Percentiles rank a stretch among this genome's conserved stretches.
Conservation (phyloP, 2,797 vertebrate genomes). For the Streptopelia turtur region DNA sequence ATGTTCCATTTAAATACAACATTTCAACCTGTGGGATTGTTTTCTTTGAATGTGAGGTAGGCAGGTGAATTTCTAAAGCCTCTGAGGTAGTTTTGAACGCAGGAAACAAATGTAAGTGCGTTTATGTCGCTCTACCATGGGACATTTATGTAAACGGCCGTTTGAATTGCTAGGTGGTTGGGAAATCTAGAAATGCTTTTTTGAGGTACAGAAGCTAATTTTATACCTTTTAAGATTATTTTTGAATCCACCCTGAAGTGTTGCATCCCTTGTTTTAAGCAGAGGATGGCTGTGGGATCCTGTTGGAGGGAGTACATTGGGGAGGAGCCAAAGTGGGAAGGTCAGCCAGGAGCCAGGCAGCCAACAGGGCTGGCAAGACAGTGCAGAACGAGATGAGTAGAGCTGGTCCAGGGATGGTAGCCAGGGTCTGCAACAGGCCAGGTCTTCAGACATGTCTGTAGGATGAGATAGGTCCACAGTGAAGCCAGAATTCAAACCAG, state of each 20-base stretch:
- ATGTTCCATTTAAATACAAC: not conserved
- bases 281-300: not conserved
- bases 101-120: not conserved
- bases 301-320: fast-evolving
- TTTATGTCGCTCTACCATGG: not conserved
- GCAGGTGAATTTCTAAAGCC: constrained; percentile 2
- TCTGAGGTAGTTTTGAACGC: constrained; percentile 6
- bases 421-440: not conserved
- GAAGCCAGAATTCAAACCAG: not conserved
- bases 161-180: not conserved
- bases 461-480: not conserved
- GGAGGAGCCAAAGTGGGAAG: not conserved
- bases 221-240: not conserved
- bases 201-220: not conserved
- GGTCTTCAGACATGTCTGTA: not conserved
- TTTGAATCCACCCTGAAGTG: not conserved
- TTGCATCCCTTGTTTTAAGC: not conserved
- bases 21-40: not conserved
- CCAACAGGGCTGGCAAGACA: not conserved
- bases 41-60: not conserved
- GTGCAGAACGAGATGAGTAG: not conserved
- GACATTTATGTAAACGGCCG: not conserved
- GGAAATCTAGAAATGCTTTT: not conserved
- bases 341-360: not conserved
- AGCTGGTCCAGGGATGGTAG: not conserved